Percentiles rank a stretch among this genome's conserved stretches.
These are phyloP conservation scores for Brachypodius melanocephalos DNA, from an alignment of 2,113 vertebrate genomes.

Conservation along the genomic window DNA sequence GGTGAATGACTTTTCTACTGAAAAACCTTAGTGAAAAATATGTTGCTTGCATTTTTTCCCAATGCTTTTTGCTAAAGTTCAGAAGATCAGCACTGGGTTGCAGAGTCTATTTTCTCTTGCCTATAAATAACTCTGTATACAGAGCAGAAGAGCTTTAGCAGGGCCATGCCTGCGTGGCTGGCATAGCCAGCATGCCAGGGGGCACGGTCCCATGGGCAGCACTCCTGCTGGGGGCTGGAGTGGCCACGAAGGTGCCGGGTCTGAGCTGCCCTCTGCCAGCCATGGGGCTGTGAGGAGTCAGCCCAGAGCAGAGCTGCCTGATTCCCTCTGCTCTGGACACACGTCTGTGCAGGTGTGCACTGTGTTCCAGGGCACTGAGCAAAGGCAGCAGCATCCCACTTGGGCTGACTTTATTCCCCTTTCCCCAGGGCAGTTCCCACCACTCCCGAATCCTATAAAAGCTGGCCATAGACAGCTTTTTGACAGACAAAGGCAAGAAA, in stretches of 20 bases:
- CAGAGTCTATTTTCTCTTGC: background rate
- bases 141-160: background rate
- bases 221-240: background rate
- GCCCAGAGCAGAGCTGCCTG: background rate
- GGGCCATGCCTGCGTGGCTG: background rate
- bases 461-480: background rate
- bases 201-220: fast-evolving
- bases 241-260: fast-evolving
- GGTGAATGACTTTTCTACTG: background rate
- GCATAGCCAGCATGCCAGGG: background rate
- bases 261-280: fast-evolving
- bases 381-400: background rate
- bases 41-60: background rate
- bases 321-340: background rate
- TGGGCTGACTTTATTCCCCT: background rate
- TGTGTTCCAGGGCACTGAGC: background rate
- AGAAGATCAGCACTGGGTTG: background rate
- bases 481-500: background rate
- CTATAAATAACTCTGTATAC: background rate
- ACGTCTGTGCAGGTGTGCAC: fast-evolving
- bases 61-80: background rate
- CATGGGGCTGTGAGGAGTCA: background rate
- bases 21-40: background rate
- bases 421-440: background rate
- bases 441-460: background rate